These are phyloP conservation scores for Sepioteuthis lessoniana DNA, from an alignment of 2,888 invertebrate genomes.

Conservation along the genomic window DNA sequence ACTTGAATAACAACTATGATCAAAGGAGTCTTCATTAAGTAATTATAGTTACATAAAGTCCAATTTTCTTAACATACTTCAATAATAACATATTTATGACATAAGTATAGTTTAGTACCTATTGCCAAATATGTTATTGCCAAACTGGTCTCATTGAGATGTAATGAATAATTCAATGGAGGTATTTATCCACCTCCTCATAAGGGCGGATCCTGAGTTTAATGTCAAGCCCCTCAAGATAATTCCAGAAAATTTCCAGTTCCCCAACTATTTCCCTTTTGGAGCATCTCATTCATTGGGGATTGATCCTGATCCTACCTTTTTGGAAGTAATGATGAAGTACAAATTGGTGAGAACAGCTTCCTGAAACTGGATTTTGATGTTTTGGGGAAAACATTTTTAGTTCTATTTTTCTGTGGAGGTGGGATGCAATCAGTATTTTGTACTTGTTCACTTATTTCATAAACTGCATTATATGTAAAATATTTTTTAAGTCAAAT, in stretches of 20 bases:
- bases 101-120: background rate
- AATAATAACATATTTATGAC: background rate
- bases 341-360: too few species aligned
- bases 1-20: too few species aligned
- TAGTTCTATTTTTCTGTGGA: background rate
- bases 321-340: too few species aligned
- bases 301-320: too few species aligned
- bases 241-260: too few species aligned
- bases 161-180: background rate
- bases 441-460: background rate
- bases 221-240: too few species aligned
- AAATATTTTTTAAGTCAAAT: background rate
- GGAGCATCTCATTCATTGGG: too few species aligned
- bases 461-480: background rate
- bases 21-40: background rate
- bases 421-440: background rate
- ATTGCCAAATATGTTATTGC: background rate
- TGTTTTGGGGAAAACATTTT: too few species aligned
- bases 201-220: too few species aligned
- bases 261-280: too few species aligned
- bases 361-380: too few species aligned
- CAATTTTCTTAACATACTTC: background rate
- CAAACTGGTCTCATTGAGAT: background rate
- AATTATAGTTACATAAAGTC: background rate
- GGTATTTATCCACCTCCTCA: too few species aligned